Percentiles rank a stretch among this genome's conserved stretches.
Evolutionary conservation across 2,888 invertebrate species (phyloP).

Genomic region (Protonemura montana): DNA sequence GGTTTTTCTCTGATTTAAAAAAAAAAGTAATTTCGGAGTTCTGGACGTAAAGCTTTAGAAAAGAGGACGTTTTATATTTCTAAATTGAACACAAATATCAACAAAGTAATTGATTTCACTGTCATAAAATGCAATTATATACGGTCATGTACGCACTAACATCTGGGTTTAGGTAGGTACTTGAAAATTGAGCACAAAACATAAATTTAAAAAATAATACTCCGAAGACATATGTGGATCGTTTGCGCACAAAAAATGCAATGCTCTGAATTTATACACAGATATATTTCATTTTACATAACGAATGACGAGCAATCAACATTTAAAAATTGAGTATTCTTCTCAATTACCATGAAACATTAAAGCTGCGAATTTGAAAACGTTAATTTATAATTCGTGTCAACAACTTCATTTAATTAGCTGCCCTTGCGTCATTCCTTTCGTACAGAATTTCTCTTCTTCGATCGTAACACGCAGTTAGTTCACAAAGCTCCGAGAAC

Average conservation of each 20-base stretch:
- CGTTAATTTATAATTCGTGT: background rate
- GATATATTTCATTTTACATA: background rate
- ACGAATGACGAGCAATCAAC: slow-evolving; percentile 8
- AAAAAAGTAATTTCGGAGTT: background rate
- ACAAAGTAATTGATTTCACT: background rate
- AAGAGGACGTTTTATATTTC: background rate
- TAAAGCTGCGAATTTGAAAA: background rate
- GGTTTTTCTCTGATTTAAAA: background rate
- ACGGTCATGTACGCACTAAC: background rate
- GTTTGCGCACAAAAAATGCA: background rate
- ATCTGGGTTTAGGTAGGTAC: background rate
- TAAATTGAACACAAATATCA: background rate
- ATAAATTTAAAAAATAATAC: background rate
- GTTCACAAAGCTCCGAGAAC: background rate
- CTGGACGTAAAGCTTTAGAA: background rate
- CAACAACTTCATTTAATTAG: background rate
- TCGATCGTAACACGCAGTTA: background rate
- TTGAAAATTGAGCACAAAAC: background rate
- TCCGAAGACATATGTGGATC: background rate
- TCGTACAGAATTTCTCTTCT: background rate
- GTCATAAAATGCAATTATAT: background rate
- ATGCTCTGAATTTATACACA: background rate
- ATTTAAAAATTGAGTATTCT: background rate
- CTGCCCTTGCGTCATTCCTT: background rate
- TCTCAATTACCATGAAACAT: background rate